Percentiles rank a stretch among this genome's conserved stretches.
Conservation (phyloP, 2,113 vertebrate species). For the Xiphophorus couchianus region DNA sequence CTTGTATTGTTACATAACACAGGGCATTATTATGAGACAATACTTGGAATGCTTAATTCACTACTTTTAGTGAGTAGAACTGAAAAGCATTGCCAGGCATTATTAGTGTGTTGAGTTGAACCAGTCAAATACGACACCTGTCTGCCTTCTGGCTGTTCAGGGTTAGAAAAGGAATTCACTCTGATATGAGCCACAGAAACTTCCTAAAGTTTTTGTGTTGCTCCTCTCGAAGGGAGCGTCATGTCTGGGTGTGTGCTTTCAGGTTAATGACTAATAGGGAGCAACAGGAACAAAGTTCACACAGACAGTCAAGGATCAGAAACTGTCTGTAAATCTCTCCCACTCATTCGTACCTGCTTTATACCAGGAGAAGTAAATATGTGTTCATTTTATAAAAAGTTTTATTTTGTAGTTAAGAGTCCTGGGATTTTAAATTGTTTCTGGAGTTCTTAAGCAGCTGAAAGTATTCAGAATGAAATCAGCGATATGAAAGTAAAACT, state of each 20-base stretch:
- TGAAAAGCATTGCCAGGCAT: neutral
- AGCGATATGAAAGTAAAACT: neutral
- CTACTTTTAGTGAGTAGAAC: neutral
- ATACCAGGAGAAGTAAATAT: neutral
- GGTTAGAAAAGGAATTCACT: conserved; percentile 4
- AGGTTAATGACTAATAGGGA: conserved; percentile 77
- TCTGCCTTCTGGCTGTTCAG: neutral
- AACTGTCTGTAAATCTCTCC: conserved; percentile 29
- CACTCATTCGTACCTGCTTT: neutral
- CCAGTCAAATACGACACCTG: neutral
- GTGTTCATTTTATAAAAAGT: neutral
- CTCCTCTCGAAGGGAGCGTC: conserved; percentile 41
- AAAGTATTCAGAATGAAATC: neutral
- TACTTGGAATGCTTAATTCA: neutral
- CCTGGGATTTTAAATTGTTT: neutral
- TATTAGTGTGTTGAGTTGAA: neutral
- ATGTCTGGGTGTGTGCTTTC: conserved; percentile 69
- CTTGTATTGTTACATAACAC: neutral
- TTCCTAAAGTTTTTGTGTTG: conserved; percentile 24
- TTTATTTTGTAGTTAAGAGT: neutral
- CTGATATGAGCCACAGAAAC: conserved; percentile 17
- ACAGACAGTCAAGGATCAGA: conserved; percentile 35
- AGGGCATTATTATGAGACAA: neutral
- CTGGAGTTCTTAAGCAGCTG: neutral
- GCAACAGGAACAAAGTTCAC: conserved; percentile 68